These are phyloP conservation scores for Eupithecia vulgata DNA, from an alignment of 2,888 invertebrate species.

Conservation along the genomic window DNA sequence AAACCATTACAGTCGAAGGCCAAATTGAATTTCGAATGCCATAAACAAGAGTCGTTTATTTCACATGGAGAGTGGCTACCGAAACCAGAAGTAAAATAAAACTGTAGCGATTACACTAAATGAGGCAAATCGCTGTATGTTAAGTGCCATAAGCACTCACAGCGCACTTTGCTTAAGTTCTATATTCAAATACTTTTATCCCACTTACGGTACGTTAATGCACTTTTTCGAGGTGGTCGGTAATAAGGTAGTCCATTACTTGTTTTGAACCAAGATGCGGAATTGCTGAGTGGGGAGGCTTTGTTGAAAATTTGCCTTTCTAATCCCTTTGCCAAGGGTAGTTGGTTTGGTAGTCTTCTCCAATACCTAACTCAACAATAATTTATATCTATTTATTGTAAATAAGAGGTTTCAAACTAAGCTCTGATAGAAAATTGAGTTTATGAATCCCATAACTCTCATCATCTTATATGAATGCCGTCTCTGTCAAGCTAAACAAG, in stretches of 20 bases:
- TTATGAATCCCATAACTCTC: neutral
- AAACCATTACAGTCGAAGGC: slow-evolving; percentile 54
- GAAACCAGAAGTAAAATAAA: slow-evolving; percentile 60
- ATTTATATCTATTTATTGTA: neutral
- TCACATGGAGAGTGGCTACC: slow-evolving; percentile 52
- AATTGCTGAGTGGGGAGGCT: slow-evolving; percentile 38
- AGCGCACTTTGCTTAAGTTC: slow-evolving; percentile 75
- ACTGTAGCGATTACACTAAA: slow-evolving; percentile 71
- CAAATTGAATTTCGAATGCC: slow-evolving; percentile 57
- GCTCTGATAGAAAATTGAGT: neutral
- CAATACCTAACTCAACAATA: neutral
- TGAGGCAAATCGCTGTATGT: slow-evolving; percentile 73
- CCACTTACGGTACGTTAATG: slow-evolving; percentile 79
- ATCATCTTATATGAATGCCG: neutral
- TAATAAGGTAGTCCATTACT: slow-evolving; percentile 78
- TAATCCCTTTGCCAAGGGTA: slow-evolving; percentile 1
- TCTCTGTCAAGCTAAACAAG: slow-evolving; percentile 24
- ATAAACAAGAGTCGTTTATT: slow-evolving; percentile 57
- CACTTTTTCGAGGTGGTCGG: slow-evolving; percentile 78
- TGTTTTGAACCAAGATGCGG: slow-evolving; percentile 66
- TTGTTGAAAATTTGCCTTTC: slow-evolving; percentile 1
- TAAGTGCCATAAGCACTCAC: slow-evolving; percentile 76
- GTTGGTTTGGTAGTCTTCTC: neutral
- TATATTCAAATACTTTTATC: slow-evolving; percentile 81
- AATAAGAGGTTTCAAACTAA: neutral